Conservation (phyloP, 2,797 vertebrate genomes). For the Acrossocheilus wenchowensis region DNA sequence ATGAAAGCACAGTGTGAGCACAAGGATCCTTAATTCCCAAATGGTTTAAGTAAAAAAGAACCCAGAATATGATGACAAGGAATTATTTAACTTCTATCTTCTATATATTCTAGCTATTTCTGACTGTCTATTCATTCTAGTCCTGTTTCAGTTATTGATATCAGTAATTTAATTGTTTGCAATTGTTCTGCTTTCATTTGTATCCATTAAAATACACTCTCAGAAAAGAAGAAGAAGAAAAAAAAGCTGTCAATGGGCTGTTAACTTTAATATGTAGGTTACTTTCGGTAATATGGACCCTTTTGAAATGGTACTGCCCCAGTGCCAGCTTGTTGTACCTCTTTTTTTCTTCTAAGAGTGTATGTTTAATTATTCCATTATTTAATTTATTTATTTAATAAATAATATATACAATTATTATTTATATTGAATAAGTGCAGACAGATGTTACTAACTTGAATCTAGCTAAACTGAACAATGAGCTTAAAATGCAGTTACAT, state of each 20-base stretch:
- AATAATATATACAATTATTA: background rate
- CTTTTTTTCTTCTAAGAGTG: background rate
- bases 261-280: background rate
- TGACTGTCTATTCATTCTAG: background rate
- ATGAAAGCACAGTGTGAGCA: background rate
- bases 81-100: slow-evolving; percentile 38
- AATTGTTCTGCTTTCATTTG: background rate
- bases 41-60: background rate
- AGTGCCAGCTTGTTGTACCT: background rate
- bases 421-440: background rate
- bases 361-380: background rate
- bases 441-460: background rate
- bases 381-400: too few species aligned
- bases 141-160: background rate
- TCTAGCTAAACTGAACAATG: background rate
- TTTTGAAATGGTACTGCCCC: background rate
- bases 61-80: slow-evolving; percentile 9
- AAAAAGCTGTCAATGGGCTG: background rate
- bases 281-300: background rate
- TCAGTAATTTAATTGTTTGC: background rate
- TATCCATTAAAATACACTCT: background rate
- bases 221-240: background rate
- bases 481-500: background rate
- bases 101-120: background rate
- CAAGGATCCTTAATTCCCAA: background rate